Base-by-base conservation (phyloP, 2,113 vertebrate genomes). In the Rhea pennata region DNA sequence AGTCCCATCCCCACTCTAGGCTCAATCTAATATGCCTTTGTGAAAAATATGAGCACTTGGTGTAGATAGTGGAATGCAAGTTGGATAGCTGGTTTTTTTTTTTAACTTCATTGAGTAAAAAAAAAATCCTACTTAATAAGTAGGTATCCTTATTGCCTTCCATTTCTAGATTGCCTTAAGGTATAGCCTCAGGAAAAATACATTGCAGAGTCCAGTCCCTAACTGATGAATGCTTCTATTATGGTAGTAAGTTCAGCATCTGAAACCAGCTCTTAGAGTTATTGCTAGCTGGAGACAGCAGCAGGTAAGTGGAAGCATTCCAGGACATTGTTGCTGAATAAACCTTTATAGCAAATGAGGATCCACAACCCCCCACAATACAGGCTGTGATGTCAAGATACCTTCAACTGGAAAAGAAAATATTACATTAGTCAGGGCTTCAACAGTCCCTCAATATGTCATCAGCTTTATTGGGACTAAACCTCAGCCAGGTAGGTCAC, bases 151-250 rank as follows among this genome's bases (percentile, higher is more conserved):
- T 71, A 83, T 15, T 76, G 62, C 53, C 17, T 95, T 87, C 95
- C 74, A 77, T 80, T 94, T 94, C 90, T 82, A 59, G 90, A 94
- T 85, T 94, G 87, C 94, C 96, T 95, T 90, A 83, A 94, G 95
- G 90, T 94, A 50, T 91, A 95, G 93, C 95, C 96, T 83, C 50
- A 54, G 95, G 96, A 96, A 94, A 96, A 95, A 94, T 83, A 73
- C 64, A 80, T 94, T 96, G 85, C 22, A 58, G 54, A 22, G 53
- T 83, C 67, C 65, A 93, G 54, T 83, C 36, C 71, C 88, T 90
- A 83, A 84, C 75, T 88, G 78, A 76, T 66, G 87, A 96, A 91
- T 83, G 6, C 24, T 74, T 23, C 40, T 89, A 9, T 82, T 87
- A 44, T 33, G 87, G 86, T 78, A 62, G 19, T 33, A 72, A 71